Base-by-base conservation (phyloP, 1,140 invertebrate species). In the Diorhabda carinulata region DNA sequence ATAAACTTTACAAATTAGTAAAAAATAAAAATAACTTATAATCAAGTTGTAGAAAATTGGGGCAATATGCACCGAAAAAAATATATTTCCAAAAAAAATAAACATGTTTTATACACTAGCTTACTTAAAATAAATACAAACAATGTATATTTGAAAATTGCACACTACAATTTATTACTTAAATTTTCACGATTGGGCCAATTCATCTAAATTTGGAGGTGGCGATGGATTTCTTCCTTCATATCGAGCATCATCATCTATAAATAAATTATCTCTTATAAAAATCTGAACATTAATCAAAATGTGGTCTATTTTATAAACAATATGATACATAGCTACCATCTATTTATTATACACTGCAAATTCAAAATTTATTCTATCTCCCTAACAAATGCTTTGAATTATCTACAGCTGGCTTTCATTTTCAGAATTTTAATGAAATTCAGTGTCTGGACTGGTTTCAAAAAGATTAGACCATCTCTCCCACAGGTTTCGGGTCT, bases 191-290 rank as follows among this genome's bases (percentile, higher is more conserved):
- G 70, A 58, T 66, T 57, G 61, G 43, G 63, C 68, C 65, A 67
- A 41, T 60, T 67, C 59, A 41, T 73, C 73, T 45, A 79, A 73
- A 70, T 80, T 66, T 4, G 80, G 80, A 6, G 80, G 80, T 3
- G 80, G 80, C 10, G 80, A 81, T 42, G 80, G 80, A 72, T 81
- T 81, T 65, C 80, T 70, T 41, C 80, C 79, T 69, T 80, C 78
- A 66, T 81, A 81, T 6, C 78, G 78, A 41, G 72, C 74, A 68
- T 80, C 78, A 69, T 81, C 80, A 75, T 81, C 79, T 81, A 66
- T 4, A 81, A 75, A 65, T 10, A 64, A 73, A 68, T 6, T 8
- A 45, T 41, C 0, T 25, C 25, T 25, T 25, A 25, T 25, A 25
- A 25, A 25, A 25, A 25, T 25, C 25, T 25, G 25, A 25, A 25